These are phyloP conservation scores for Sweltsa coloradensis DNA, from an alignment of 1,140 invertebrate genomes.

Conservation along the genomic window DNA sequence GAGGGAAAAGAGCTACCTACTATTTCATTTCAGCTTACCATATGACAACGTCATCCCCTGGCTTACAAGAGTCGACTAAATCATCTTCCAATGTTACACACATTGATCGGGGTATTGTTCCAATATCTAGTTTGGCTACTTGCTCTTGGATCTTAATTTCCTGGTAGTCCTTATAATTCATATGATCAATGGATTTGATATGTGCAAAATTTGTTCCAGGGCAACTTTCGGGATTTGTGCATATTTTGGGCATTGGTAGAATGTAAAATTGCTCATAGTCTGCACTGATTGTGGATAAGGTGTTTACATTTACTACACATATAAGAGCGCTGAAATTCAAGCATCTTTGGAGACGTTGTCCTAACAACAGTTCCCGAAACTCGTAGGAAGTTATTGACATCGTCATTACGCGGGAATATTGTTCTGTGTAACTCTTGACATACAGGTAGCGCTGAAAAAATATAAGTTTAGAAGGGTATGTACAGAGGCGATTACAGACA, in stretches of 20 bases:
- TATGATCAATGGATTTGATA: conserved; percentile 22
- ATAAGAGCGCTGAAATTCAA: conserved; percentile 36
- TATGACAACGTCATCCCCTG: conserved; percentile 76
- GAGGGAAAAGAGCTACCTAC: too few species aligned
- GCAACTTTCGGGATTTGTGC: conserved; percentile 30
- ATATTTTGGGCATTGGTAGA: conserved; percentile 27
- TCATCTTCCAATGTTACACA: conserved; percentile 76
- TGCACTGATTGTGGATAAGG: conserved; percentile 30
- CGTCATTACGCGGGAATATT: conserved; percentile 29
- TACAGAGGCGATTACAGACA: too few species aligned
- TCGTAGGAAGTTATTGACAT: conserved; percentile 31
- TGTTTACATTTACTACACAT: conserved; percentile 37
- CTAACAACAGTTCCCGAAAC: conserved; percentile 33
- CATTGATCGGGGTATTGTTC: conserved; percentile 62
- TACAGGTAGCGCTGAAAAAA: conserved; percentile 17
- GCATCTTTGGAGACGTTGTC: conserved; percentile 31
- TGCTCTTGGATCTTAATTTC: conserved; percentile 56
- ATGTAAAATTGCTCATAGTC: conserved; percentile 34
- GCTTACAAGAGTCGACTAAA: conserved; percentile 74
- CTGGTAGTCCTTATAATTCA: conserved; percentile 40
- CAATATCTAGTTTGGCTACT: conserved; percentile 53
- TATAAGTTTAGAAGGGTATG: too few species aligned
- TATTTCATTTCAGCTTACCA: conserved; percentile 39
- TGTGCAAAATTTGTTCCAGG: conserved; percentile 21
- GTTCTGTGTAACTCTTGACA: conserved; percentile 22